Evolutionary conservation across 2,113 vertebrate species (phyloP).

Genomic region (Sciurus niger): DNA sequence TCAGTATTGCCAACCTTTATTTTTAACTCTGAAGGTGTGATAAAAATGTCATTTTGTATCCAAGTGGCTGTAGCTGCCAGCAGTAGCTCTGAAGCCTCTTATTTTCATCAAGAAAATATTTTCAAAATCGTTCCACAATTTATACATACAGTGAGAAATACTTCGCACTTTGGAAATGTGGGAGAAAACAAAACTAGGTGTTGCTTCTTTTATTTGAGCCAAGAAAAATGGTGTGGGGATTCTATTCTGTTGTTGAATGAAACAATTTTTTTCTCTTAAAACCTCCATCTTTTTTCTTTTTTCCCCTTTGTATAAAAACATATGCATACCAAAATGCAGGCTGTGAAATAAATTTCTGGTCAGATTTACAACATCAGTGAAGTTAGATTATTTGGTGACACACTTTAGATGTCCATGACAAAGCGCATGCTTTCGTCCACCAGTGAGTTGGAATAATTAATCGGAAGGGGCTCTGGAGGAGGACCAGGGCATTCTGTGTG

Average conservation of each 20-base stretch:
- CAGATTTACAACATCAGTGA: conserved; percentile 51
- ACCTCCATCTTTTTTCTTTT: background rate
- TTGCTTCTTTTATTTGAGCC: conserved; percentile 23
- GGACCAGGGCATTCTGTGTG: conserved; percentile 75
- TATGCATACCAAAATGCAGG: background rate
- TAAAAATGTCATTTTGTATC: conserved; percentile 65
- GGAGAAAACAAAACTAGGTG: conserved; percentile 62
- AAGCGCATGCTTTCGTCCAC: conserved; percentile 30
- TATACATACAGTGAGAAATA: conserved; percentile 69
- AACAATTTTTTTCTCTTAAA: conserved; percentile 48
- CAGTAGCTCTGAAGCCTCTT: conserved; percentile 60
- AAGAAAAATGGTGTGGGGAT: conserved; percentile 46
- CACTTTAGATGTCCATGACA: conserved; percentile 46
- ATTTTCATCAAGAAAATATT: conserved; percentile 80
- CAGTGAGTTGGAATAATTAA: conserved; percentile 75
- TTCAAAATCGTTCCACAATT: conserved; percentile 67
- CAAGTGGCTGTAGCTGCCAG: conserved; percentile 38
- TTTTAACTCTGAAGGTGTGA: conserved; percentile 33
- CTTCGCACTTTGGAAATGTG: conserved; percentile 74
- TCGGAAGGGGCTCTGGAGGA: conserved; percentile 21
- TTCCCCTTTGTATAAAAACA: conserved; percentile 19
- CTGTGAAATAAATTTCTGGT: conserved; percentile 25
- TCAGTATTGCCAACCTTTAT: background rate
- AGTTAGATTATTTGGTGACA: conserved; percentile 65
- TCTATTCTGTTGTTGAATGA: conserved; percentile 63